phyloP scores from a whole-genome alignment of 2,888 invertebrate species.

The Ditula angustiorana region DNA sequence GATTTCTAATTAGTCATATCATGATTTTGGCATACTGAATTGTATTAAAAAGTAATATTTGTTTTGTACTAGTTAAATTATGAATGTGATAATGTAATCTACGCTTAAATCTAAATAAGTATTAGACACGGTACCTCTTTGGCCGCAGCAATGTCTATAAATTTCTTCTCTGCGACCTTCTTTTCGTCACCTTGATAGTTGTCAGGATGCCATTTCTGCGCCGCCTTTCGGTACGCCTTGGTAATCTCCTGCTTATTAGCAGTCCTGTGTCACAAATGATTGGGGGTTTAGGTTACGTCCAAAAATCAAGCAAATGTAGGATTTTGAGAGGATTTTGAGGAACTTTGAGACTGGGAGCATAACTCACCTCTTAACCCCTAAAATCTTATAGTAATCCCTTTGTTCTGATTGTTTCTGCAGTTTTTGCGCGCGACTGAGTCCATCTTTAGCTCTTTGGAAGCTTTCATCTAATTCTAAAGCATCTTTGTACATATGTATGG shows the following conservation, averaged over 20 bases:
- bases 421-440: conserved; percentile 94
- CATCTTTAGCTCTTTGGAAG: conserved; percentile 94
- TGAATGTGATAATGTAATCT: no score
- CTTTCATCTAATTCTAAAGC: conserved; percentile 94
- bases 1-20: no score
- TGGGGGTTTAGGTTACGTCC: no score
- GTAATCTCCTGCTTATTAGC: conserved; percentile 97
- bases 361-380: conserved; percentile 91
- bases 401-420: conserved; percentile 96
- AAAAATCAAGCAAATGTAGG: neutral
- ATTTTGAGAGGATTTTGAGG: no score
- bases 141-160: conserved; percentile 99
- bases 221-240: conserved; percentile 98
- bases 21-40: no score
- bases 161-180: conserved; percentile 97
- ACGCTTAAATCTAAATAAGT: neutral
- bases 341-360: no score
- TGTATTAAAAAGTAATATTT: no score
- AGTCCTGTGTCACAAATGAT: conserved; percentile 67
- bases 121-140: conserved; percentile 98
- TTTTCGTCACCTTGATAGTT: conserved; percentile 96
- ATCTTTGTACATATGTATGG: conserved; percentile 93
- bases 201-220: conserved; percentile 99
- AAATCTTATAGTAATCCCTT: conserved; percentile 98
- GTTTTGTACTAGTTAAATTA: no score